phyloP scores from a whole-genome alignment of 2,888 invertebrate species.

The Calameuta filiformis region DNA sequence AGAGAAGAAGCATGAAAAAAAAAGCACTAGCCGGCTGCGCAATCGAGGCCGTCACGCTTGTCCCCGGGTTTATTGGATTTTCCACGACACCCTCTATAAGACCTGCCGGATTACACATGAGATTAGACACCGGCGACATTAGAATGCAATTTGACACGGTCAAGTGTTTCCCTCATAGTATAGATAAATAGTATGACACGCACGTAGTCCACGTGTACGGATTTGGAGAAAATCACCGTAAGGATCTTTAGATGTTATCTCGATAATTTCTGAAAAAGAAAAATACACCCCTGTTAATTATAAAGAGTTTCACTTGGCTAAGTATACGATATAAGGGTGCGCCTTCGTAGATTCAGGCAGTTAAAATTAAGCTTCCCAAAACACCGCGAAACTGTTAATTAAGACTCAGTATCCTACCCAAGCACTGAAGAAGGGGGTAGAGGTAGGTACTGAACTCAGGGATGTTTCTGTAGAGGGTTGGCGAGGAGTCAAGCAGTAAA shows the following conservation, averaged over 20 bases:
- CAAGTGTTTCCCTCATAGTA: conserved; percentile 42
- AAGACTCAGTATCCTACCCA: conserved; percentile 63
- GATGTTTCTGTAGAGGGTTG: neutral
- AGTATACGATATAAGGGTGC: neutral
- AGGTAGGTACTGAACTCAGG: conserved; percentile 12
- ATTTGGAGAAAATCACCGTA: neutral
- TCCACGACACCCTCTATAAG: conserved; percentile 40
- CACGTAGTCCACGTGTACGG: neutral
- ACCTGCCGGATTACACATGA: conserved; percentile 62
- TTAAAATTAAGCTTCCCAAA: conserved; percentile 62
- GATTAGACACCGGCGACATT: conserved; percentile 54
- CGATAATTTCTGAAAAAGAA: neutral
- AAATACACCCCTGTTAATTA: neutral
- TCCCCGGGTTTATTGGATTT: conserved; percentile 60
- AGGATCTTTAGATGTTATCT: neutral
- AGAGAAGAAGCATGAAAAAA: conserved; percentile 29
- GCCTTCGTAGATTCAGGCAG: neutral
- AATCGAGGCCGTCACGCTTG: conserved; percentile 52
- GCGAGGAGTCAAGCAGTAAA: neutral
- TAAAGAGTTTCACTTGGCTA: neutral
- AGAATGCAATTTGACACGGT: conserved; percentile 51
- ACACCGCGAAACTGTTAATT: conserved; percentile 65
- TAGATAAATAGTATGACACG: neutral
- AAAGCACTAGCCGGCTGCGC: conserved; percentile 29
- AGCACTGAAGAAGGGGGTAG: conserved; percentile 10